Evolutionary conservation across 2,888 invertebrate genomes (phyloP).

Genomic region (Aradus depressus): DNA sequence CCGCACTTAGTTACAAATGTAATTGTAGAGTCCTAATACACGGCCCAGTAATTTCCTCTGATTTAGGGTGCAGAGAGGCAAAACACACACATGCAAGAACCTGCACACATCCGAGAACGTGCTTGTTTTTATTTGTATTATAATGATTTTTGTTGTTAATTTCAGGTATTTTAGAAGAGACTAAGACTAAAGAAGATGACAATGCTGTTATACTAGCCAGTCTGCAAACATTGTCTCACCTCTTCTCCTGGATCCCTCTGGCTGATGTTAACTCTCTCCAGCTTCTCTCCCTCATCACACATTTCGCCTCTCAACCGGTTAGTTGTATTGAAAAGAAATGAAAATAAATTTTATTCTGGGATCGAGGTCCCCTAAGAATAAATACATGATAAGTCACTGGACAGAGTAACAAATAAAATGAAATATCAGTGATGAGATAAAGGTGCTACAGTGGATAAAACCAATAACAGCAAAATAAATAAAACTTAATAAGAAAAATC

Average conservation of each 20-base stretch:
- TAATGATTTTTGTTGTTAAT: constrained; percentile 18
- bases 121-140: not conserved
- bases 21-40: too few species aligned
- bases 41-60: not conserved
- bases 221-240: constrained; percentile 47
- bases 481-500: too few species aligned
- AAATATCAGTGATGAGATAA: too few species aligned
- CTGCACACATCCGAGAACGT: too few species aligned
- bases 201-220: constrained; percentile 24
- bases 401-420: too few species aligned
- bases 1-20: too few species aligned
- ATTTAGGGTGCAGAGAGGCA: not conserved
- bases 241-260: constrained; percentile 50
- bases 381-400: too few species aligned
- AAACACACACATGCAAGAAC: not conserved
- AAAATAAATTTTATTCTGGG: too few species aligned
- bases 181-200: constrained; percentile 22
- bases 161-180: constrained; percentile 41
- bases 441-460: too few species aligned
- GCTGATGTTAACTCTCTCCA: constrained; percentile 34
- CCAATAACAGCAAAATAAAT: too few species aligned
- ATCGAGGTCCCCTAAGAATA: too few species aligned
- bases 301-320: constrained; percentile 29
- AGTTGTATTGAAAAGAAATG: too few species aligned
- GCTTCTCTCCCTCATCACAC: constrained; percentile 29